Percentiles rank a stretch among this genome's conserved stretches.
phyloP scores from a whole-genome alignment of 2,113 vertebrate genomes.

The Tapirus terrestris region DNA sequence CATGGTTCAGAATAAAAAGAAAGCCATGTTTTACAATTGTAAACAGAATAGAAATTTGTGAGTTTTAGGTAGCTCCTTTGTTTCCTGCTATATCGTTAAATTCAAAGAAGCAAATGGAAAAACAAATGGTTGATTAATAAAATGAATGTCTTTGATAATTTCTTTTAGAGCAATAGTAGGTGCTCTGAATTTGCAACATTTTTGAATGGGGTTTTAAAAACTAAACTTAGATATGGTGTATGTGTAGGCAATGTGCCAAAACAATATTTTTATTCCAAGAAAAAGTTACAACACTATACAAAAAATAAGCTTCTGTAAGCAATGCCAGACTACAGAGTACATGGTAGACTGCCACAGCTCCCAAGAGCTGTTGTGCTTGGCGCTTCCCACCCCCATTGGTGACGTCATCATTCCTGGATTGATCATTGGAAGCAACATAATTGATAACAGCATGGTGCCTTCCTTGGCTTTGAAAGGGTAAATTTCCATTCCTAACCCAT shows the following conservation, averaged over 20 bases:
- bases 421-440: not conserved
- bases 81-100: not conserved
- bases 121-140: not conserved
- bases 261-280: constrained; percentile 71
- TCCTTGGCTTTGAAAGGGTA: not conserved
- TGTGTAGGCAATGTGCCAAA: constrained; percentile 36
- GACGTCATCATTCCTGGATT: not conserved
- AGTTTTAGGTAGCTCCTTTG: not conserved
- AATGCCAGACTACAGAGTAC: constrained; percentile 24
- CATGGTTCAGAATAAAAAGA: constrained; percentile 47
- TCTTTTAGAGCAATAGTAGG: not conserved
- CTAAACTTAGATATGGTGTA: not conserved
- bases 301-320: constrained; percentile 33
- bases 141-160: not conserved
- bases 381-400: not conserved
- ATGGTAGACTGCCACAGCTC: not conserved
- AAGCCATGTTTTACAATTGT: not conserved
- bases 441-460: not conserved
- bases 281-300: not conserved
- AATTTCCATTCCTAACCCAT: not conserved
- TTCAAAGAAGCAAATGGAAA: not conserved
- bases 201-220: constrained; percentile 53
- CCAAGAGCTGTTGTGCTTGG: rapidly evolving
- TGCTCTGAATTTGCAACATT: not conserved
- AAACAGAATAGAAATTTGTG: not conserved